Base-by-base conservation (phyloP, 2,888 invertebrate genomes). In the Aporophyla nigra region DNA sequence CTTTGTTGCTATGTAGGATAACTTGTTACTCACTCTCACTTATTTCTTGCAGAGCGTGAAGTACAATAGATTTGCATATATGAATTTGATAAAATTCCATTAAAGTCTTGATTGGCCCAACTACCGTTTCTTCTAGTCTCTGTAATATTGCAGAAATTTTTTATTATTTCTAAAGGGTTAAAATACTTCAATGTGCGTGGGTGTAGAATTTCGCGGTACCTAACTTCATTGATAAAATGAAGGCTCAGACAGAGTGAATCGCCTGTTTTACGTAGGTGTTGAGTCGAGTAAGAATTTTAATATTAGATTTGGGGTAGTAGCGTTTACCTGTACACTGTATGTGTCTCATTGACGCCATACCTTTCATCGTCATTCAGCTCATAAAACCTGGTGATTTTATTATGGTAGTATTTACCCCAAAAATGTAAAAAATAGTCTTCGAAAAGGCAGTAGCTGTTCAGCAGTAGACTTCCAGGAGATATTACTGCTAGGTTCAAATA, bases 141-240 rank as follows among this genome's bases (percentile, higher is more conserved):
- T 58, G 46, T 51, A 58, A 56, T 43, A 54, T 59, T 2, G 6
- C 16, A 40, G 19, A 62, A 51, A 16, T 63, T 24, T 62, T 54
- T 68, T 79, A 63, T 63, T 14, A 56, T 74, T 74, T 74, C 10
- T 58, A 51, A 79, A 72, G n/a, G 53, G 58, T 71, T 80, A 49
- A 80, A 80, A 83, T 83, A 80, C 43, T 56, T 69, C n/a, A 33
- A 63, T 33, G n/a, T 83, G 83, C 49, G 78, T 69, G 71, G 78
- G 65, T 78, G 79, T 62, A 63, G 62, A 79, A 71, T 71, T 78
- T 83, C 40, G 58, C 54, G 66, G 66, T 49, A 62, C 53, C 84
- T 59, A 53, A 40, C 43, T 71, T 53, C 80, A 80, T 80, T 80
- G 80, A 80, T 80, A 71, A 80, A 78, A 67, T 80, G 53, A 27